phyloP scores from a whole-genome alignment of 2,888 invertebrate species.

The Seira sanloemensis region DNA sequence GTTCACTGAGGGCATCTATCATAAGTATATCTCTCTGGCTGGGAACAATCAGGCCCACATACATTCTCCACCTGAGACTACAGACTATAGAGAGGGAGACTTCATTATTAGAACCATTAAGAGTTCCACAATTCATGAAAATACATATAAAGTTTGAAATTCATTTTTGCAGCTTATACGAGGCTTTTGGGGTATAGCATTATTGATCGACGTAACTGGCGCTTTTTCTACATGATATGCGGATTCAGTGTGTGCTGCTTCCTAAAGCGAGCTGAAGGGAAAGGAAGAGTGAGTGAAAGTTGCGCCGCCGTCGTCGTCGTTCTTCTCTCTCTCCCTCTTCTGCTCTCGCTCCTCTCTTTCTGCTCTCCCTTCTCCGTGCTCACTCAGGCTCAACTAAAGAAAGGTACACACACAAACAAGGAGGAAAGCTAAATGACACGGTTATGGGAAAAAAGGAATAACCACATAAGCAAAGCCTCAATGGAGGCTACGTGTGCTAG shows the following conservation, averaged over 20 bases:
- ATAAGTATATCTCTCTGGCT: conserved; percentile 24
- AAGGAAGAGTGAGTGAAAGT: conserved; percentile 29
- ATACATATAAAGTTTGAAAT: not conserved
- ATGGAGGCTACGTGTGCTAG: not conserved
- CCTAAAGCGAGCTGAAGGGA: not conserved
- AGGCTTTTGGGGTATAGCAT: not conserved
- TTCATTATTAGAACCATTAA: not conserved
- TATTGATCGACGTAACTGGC: conserved; percentile 27
- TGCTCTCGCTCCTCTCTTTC: not conserved
- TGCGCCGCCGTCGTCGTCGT: conserved; percentile 37
- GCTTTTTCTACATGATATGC: not conserved
- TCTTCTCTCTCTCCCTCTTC: conserved; percentile 6
- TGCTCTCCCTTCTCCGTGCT: not conserved
- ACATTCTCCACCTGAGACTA: not conserved
- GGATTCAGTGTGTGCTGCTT: not conserved
- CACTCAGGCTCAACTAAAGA: not conserved
- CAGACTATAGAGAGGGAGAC: not conserved
- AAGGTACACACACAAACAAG: not conserved
- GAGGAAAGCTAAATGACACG: not conserved
- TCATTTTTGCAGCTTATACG: not conserved
- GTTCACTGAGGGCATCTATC: conserved; percentile 32
- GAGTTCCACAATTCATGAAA: not conserved
- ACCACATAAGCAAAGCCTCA: conserved; percentile 3
- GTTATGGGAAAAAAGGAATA: not conserved
- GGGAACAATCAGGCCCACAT: not conserved